phyloP scores from a whole-genome alignment of 2,888 invertebrate genomes.

The Dolichomitus sp. region DNA sequence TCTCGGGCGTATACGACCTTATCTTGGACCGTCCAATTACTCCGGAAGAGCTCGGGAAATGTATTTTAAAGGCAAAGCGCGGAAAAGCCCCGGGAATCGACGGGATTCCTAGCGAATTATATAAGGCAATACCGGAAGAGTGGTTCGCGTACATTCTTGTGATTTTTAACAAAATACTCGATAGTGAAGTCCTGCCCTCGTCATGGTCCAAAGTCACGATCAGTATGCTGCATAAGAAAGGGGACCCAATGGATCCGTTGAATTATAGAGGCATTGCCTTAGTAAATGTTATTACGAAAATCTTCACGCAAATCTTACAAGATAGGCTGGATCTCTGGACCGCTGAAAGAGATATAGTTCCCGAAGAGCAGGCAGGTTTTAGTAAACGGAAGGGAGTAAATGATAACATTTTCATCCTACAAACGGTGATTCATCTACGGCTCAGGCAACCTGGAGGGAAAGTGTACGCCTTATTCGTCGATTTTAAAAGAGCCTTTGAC shows the following conservation, averaged over 20 bases:
- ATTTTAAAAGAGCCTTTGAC: constrained; percentile 64
- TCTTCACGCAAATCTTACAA: not conserved
- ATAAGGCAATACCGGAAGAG: constrained; percentile 31
- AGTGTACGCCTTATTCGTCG: constrained; percentile 66
- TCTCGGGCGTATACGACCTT: not conserved
- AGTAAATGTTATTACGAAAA: not conserved
- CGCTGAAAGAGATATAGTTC: constrained; percentile 38
- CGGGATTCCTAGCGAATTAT: constrained; percentile 36
- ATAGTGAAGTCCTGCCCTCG: constrained; percentile 14
- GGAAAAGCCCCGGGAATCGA: constrained; percentile 21
- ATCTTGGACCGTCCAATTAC: not conserved
- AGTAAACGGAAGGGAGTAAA: constrained; percentile 23
- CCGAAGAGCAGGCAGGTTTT: constrained; percentile 69
- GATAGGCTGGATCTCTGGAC: constrained; percentile 43
- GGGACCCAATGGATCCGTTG: not conserved
- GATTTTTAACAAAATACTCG: constrained; percentile 38
- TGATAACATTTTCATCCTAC: constrained; percentile 39
- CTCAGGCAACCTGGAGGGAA: constrained; percentile 39
- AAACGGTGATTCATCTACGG: constrained; percentile 47
- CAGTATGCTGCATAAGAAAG: constrained; percentile 13
- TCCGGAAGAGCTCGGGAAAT: not conserved
- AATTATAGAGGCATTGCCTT: not conserved
- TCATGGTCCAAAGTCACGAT: constrained; percentile 24
- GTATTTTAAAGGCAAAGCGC: constrained; percentile 4
- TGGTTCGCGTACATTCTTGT: constrained; percentile 37